Base-by-base conservation (phyloP, 2,113 vertebrate species). In the Scartelaos histophorus region DNA sequence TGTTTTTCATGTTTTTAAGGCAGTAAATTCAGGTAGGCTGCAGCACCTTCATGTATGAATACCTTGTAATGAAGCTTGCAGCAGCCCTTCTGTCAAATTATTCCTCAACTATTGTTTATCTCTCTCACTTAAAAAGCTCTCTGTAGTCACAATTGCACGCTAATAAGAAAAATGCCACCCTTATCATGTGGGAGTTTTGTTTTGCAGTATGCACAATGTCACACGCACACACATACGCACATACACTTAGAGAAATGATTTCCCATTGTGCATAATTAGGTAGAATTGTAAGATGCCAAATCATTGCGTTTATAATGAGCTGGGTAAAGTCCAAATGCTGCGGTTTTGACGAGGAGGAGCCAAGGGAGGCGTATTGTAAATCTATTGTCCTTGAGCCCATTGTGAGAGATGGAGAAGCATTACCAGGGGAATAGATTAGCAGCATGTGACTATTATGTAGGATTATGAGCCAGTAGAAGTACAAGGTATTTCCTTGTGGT, bases 231-330 rank as follows among this genome's bases (percentile, higher is more conserved):
- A 70, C 56, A 73, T 5, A 61, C 35, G 22, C 56, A 47, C 46
- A 47, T 19, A 25, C 13, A 68, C 58, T 29, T 38, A 61, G 56
- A 75, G 9, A 62, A 78, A 38, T 61, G 34, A 66, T 82, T 67
- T 83, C 87, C 85, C 82, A 79, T 78, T 79, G 88, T 61, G 87
- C 78, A 84, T 86, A 89, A 88, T 85, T 87, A 90, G 60, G 71
- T 71, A 67, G 46, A 66, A 47, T 47, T 70, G 29, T 67, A 51
- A 82, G 72, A 70, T 74, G 54, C 51, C 56, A 58, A 76, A 68
- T 79, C 74, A 47, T 29, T 38, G 69, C n/a, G 35, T 78, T 83
- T 58, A 79, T 79, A 77, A 87, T 73, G 49, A 67, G 66, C 74
- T 78, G 74, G 54, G 76, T 60, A 35, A 58, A 25, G 64, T 83